These are phyloP conservation scores for Barnardius zonarius DNA, from an alignment of 2,113 vertebrate genomes.

Conservation along the genomic window DNA sequence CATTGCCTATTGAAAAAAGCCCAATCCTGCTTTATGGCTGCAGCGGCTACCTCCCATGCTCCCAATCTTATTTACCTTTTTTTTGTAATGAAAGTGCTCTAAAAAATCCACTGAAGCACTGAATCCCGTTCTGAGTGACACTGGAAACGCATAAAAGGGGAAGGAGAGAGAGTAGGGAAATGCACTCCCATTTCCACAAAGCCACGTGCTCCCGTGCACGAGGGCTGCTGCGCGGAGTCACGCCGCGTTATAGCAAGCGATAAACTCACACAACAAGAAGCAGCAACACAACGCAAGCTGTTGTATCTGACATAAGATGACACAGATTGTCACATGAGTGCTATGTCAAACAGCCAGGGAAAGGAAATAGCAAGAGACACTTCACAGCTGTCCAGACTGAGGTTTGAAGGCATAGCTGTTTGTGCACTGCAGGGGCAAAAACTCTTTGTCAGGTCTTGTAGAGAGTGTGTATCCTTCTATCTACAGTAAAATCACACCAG, in stretches of 20 bases:
- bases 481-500: not conserved
- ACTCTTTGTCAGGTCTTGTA: not conserved
- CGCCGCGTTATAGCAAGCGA: accelerated
- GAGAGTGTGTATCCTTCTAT: not conserved
- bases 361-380: not conserved
- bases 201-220: accelerated
- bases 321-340: not conserved
- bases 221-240: not conserved
- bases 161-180: not conserved
- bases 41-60: not conserved
- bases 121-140: not conserved
- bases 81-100: not conserved
- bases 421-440: not conserved
- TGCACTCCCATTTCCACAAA: not conserved
- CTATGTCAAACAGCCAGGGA: not conserved
- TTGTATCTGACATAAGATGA: not conserved
- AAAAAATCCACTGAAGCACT: not conserved
- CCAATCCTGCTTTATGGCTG: not conserved
- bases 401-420: not conserved
- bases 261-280: not conserved
- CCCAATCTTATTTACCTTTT: not conserved
- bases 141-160: not conserved
- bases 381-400: not conserved
- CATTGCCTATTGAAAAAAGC: not conserved
- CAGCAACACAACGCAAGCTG: not conserved